Base-by-base conservation (phyloP, 2,113 vertebrate species). In the Cyphotilapia sp. region DNA sequence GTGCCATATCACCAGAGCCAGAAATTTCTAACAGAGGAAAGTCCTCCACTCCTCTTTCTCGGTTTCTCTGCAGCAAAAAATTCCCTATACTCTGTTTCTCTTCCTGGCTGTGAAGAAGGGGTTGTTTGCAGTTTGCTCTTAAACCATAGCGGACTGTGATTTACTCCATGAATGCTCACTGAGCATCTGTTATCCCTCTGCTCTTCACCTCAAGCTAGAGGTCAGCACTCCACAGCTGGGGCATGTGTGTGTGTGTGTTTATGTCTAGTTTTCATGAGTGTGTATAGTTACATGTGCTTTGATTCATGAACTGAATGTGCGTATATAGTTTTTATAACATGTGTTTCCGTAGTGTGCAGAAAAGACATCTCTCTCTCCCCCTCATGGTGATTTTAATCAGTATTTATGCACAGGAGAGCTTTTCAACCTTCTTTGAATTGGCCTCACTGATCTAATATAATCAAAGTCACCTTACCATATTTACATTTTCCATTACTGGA, bases 401-500 rank as follows among this genome's bases (percentile, higher is more conserved):
- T 31, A 51, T 93, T 76, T 76, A 76, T 53, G n/a, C 35, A 80
- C 66, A 42, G 78, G 42, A 5, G 24, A 19, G 71, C 24, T 57
- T 81, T 40, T 86, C 51, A 33, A 14, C 61, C 11, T 87, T 87
- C 71, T 82, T 66, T 84, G 74, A 89, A 63, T 51, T 51, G 33
- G 78, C 78, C 69, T 49, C 54, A 7, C 24, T 76, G 40, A 7
- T 59, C 19, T 59, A 82, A 84, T 56, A 81, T 80, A 86, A 86
- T 81, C 85, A 88, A 69, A 85, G 66, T 71, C 47, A 17, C 8
- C 13, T 8, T 1, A 14, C 10, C 24, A 35, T 31, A 89, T 92
- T 93, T 92, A 85, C 89, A 93, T 90, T 88, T 91, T 84, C 49
- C 89, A 89, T 91, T 76, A 49, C 33, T 63, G 81, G 53, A 80